Conservation (phyloP, 2,888 invertebrate species). For the Candidula unifasciata region DNA sequence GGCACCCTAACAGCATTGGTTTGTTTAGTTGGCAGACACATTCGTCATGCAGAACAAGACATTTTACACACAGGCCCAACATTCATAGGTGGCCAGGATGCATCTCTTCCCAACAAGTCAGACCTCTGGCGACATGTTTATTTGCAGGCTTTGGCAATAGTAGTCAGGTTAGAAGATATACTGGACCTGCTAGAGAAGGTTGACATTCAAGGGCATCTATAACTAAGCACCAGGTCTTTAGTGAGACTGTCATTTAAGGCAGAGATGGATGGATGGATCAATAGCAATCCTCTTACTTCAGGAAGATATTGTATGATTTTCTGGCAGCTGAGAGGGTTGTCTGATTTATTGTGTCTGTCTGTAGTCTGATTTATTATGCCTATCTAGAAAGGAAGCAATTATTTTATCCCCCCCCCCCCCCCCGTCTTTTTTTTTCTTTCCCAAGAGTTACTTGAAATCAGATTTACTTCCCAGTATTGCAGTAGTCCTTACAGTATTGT, state of each 20-base stretch:
- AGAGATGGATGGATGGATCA: conserved; percentile 1
- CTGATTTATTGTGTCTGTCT: conserved; percentile 5
- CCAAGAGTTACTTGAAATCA: not conserved
- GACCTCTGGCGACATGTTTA: not conserved
- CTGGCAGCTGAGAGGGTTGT: not conserved
- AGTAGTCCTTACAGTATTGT: too few species aligned
- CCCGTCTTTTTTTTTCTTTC: not conserved
- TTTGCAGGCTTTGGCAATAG: not conserved
- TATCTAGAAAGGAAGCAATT: not conserved
- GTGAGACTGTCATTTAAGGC: not conserved
- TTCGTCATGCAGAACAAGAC: too few species aligned
- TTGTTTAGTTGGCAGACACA: too few species aligned
- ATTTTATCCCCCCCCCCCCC: not conserved
- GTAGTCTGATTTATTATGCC: not conserved
- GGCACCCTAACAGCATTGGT: too few species aligned
- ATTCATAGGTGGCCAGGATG: not conserved
- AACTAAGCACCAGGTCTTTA: not conserved
- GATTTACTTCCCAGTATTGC: not conserved
- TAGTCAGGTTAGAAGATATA: not conserved
- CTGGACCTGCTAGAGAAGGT: not conserved
- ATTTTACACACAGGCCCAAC: too few species aligned
- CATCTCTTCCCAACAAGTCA: not conserved
- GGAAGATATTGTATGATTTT: not conserved
- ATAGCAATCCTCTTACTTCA: conserved; percentile 15
- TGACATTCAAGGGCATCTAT: not conserved